Evolutionary conservation across 1,140 invertebrate species (phyloP), one percentile per base, ranked within the genome.

Genomic region (Drosophila cardini): DNA sequence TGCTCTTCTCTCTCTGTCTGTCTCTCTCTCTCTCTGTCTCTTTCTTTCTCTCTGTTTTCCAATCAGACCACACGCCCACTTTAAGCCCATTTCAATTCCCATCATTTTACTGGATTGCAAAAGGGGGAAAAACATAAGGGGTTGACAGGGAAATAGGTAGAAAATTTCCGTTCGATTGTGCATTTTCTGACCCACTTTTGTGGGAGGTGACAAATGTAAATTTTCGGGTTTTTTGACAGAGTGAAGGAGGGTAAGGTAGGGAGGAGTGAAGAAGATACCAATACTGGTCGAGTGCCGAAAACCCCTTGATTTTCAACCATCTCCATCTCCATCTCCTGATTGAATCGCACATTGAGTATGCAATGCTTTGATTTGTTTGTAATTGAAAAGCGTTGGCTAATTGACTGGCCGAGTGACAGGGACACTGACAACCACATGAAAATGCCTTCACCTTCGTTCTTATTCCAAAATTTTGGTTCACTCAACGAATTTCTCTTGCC

Each of bases 381-480:
- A 75, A 75, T 75, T 75, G 67, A 75, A 75, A 75, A 70, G 56
- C 71, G 63, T 71, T 53, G 72, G 58, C 72, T 75, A 75, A 75
- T 75, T 75, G 67, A 75, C 72, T 71, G 72, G 45, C 52, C 67
- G 72, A 75, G 43, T 75, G 72, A 75, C 72, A 71, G 67, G 38
- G 55, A 36, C 21, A 26, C 53, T 71, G 72, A 71, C 72, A 75
- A 45, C 32, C 58, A 71, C 72, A 53, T 71, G 72, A 69, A 74
- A 70, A 74, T 74, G 70, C 57, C 70, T 74, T 75, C 38, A 32
- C 38, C 60, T 30, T 52, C 46, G 9, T 18, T 13, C 48, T 65
- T 42, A 36, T 43, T 45, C 46, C 32, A 56, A 40, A 55, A 58
- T 4, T 26, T 26, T 40, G 58, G 40, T 36, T 15, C 32, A 46